These are phyloP conservation scores for Camptogramma bilineatum DNA, from an alignment of 2,888 invertebrate species.

Conservation along the genomic window DNA sequence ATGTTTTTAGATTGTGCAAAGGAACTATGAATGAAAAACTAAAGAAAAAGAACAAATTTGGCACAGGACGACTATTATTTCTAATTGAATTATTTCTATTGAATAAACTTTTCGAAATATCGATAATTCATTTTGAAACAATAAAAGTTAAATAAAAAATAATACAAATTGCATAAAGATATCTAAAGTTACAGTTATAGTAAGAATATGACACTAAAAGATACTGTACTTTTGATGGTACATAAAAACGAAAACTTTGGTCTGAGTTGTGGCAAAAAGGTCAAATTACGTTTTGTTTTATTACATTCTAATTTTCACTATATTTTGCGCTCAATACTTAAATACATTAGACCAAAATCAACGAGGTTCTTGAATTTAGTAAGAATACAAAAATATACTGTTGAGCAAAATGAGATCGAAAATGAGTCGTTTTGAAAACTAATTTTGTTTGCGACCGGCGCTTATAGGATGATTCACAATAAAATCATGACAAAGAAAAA, in stretches of 20 bases:
- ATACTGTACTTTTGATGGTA: constrained; percentile 22
- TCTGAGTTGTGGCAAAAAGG: constrained; percentile 17
- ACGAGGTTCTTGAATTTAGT: not conserved
- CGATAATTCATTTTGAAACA: constrained; percentile 7
- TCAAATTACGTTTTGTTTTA: not conserved
- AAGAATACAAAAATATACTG: constrained; percentile 4
- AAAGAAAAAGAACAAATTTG: constrained; percentile 28
- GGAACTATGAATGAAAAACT: constrained; percentile 30
- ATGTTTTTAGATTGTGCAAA: constrained; percentile 39
- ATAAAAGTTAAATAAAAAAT: constrained; percentile 12
- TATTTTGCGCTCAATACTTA: not conserved
- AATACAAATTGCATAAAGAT: constrained; percentile 27
- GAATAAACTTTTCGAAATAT: not conserved
- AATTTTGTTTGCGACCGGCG: constrained; percentile 31
- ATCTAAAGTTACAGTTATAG: constrained; percentile 37
- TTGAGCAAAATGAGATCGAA: constrained; percentile 35
- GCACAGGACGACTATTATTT: constrained; percentile 10
- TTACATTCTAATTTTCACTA: not conserved
- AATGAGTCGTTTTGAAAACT: constrained; percentile 13
- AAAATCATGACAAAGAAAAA: constrained; percentile 12
- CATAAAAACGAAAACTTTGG: constrained; percentile 41
- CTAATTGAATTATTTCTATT: constrained; percentile 5
- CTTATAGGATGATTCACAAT: constrained; percentile 5
- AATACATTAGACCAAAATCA: constrained; percentile 4
- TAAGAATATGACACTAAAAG: constrained; percentile 41